Evolutionary conservation across 2,113 vertebrate species (phyloP), one percentile per base, ranked within the genome.

Genomic region (Embiotoca jacksoni): DNA sequence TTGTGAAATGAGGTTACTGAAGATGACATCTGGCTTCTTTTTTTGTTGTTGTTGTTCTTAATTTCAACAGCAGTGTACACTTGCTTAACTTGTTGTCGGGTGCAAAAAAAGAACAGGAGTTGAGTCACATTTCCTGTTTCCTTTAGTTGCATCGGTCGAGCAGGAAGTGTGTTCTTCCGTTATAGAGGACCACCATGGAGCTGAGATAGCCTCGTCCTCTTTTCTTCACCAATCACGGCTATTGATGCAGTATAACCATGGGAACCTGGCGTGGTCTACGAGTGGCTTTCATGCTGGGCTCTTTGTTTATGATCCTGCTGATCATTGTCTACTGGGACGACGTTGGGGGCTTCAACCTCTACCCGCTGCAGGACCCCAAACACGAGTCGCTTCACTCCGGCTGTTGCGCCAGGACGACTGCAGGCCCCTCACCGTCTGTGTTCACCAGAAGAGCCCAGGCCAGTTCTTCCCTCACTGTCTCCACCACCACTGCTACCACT

Each of bases 291-390:
- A 2, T 88, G 39, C 65, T 92, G 37, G 92, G 92, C 1, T 91
- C 91, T 63, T 46, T 93, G 57, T 87, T 93, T 5, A 88, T 89
- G 86, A 75, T 91, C 67, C 79, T 94, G 66, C 82, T 92, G 32
- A 91, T 93, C 72, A 92, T 93, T 4, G 44, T 88, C 32, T 92
- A 93, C 70, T 93, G 93, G 93, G 92, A 92, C 15, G 90, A 93
- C 6, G 83, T 93, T 0, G 84, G 89, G 0, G 85, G 83, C 52
- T 86, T 90, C 60, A 86, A 35, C 56, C 81, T 90, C 55, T 82
- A 89, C 61, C 84, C 86, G 1, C 84, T 84, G 46, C 88, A 73
- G 60, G 88, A 90, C 2, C 35, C 36, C 64, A 88, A 75, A 64
- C 82, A 78, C 7, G 37, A 61, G 53, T 33, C 58, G 0, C 60